Percentiles rank a stretch among this genome's conserved stretches.
phyloP scores from a whole-genome alignment of 2,113 vertebrate species.

The Hippocampus zosterae region DNA sequence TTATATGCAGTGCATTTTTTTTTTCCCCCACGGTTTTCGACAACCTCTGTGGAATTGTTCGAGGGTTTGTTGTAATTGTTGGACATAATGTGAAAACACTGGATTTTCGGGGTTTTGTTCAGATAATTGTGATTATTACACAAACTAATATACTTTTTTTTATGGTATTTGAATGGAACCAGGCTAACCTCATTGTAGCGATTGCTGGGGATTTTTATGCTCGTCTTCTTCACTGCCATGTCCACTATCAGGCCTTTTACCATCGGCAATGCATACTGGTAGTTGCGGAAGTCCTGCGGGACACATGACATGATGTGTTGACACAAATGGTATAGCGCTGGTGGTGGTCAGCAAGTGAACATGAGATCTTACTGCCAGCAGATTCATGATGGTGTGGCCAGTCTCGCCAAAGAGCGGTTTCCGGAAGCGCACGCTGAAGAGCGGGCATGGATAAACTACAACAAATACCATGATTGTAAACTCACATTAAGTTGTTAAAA shows the following conservation, averaged over 20 bases:
- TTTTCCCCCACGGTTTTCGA: too few relatives aligned
- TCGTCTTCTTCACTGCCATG: constrained; percentile 97
- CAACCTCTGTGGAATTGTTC: too few relatives aligned
- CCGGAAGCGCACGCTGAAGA: constrained; percentile 95
- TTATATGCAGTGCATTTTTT: too few relatives aligned
- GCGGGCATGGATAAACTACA: constrained; percentile 93
- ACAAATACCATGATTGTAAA: not conserved
- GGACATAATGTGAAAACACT: too few relatives aligned
- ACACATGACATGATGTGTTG: not conserved
- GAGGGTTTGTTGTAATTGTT: too few relatives aligned
- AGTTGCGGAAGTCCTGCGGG: constrained; percentile 95
- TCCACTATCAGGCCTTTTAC: constrained; percentile 94
- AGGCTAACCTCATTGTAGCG: constrained; percentile 90
- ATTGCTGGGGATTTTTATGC: constrained; percentile 97
- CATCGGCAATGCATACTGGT: constrained; percentile 93
- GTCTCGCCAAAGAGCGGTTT: constrained; percentile 98
- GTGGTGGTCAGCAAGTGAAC: not conserved
- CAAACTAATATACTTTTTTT: too few relatives aligned
- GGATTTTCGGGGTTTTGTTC: too few relatives aligned
- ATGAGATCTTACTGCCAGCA: constrained; percentile 85
- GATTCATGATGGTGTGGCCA: constrained; percentile 98
- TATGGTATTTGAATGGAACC: not conserved
- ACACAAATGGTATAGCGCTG: not conserved
- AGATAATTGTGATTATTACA: too few relatives aligned
- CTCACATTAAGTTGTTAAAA: too few relatives aligned